Evolutionary conservation across 2,797 vertebrate species (phyloP), one percentile per base, ranked within the genome.

Genomic region (Botia kubotai): DNA sequence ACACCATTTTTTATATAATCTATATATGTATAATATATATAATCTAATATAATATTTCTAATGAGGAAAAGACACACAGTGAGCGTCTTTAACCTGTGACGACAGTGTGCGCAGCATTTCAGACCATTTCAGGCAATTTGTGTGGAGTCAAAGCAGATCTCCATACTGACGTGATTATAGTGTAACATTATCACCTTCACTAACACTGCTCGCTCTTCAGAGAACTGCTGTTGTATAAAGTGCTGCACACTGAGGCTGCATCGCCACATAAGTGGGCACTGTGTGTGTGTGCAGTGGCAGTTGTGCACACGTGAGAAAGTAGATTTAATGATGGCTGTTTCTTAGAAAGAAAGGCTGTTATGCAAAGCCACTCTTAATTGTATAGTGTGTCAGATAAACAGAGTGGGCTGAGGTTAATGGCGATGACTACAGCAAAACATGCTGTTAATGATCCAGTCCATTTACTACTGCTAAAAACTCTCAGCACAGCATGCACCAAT

Each of bases 361-460:
- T 71, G 72, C 67, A 76, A 80, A 76, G 29, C 14, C 17, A 33
- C 58, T 52, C 33, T 57, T 79, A 83, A 79, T 83, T 83, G 77
- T 63, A 79, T 70, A 83, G 75, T 83, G 82, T 63, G 65, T 26
- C 55, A n/a, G 76, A 79, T 83, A 46, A 79, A 71, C 65, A 75
- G 71, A 75, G 77, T 79, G 65, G 65, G 72, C 67, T 75, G 36
- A 60, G 33, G 46, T 75, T 83, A 83, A 83, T 83, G 77, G 76
- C 60, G 8, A 79, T 73, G 71, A 79, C 48, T 75, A 70, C 65
- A 63, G 76, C 65, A 79, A 73, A 74, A 74, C 76, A 75, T 77
- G 50, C 52, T 62, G 57, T 69, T 82, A 77, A 77, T 77, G 53
- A 76, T 75, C 74, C 67, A 58, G 33, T 50, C 67, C 57, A 75